Percentiles rank a stretch among this genome's conserved stretches.
Evolutionary conservation across 2,113 vertebrate species (phyloP).

Genomic region (Cygnus buccinator): DNA sequence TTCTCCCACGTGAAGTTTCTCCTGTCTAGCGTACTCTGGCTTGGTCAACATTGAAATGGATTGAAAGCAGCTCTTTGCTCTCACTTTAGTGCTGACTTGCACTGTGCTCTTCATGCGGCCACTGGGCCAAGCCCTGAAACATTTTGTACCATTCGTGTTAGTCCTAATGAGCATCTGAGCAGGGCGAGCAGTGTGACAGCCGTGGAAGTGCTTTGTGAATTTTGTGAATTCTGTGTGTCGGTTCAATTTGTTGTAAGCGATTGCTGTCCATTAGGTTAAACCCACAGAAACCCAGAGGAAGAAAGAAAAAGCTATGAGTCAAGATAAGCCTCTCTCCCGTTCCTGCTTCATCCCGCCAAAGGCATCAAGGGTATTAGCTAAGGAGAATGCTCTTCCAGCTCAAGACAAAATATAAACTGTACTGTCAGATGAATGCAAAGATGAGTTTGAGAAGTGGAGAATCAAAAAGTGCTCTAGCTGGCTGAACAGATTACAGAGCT

Average conservation of each 20-base stretch:
- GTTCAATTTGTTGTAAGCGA: background rate
- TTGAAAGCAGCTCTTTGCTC: background rate
- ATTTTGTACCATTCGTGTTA: background rate
- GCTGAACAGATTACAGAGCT: background rate
- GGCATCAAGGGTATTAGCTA: background rate
- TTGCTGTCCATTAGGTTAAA: background rate
- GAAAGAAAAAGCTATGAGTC: background rate
- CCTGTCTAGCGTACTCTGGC: background rate
- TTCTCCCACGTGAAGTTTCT: background rate
- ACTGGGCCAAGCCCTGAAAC: background rate
- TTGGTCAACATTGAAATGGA: background rate
- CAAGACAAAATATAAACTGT: background rate
- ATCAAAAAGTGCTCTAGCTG: background rate
- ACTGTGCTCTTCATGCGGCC: background rate
- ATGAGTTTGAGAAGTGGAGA: background rate
- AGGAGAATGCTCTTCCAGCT: background rate
- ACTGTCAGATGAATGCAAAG: background rate
- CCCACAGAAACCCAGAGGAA: background rate
- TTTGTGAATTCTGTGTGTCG: background rate
- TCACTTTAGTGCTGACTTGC: background rate
- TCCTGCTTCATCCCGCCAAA: constrained; percentile 29
- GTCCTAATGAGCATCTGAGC: background rate
- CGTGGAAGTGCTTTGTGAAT: background rate
- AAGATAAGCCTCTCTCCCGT: background rate
- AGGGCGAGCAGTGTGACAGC: background rate